Percentiles rank a stretch among this genome's conserved stretches.
Conservation (phyloP, 2,797 vertebrate genomes). For the Sus cebifrons region DNA sequence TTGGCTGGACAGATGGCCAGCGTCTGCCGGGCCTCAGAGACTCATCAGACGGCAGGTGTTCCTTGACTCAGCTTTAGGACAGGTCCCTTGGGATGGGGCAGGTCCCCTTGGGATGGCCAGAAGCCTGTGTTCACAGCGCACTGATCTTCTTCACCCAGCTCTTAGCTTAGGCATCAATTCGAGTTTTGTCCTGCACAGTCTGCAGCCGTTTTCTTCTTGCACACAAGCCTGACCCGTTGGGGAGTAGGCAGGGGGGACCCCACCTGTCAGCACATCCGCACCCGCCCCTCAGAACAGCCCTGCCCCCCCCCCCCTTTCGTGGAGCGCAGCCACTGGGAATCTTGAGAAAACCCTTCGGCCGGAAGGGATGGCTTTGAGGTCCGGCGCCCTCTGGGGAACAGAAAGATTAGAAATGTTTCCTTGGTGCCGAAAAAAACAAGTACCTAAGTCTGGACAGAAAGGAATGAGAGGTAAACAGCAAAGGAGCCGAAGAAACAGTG, state of each 20-base stretch:
- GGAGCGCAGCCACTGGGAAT: too few relatives aligned
- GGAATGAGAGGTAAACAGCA: neutral
- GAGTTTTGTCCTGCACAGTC: neutral
- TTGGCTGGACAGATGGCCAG: neutral
- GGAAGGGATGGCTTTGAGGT: neutral
- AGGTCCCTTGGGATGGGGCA: too few relatives aligned
- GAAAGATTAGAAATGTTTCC: neutral
- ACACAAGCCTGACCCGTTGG: accelerated
- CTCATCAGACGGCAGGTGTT: too few relatives aligned
- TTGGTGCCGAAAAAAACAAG: neutral
- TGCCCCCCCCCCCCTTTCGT: accelerated
- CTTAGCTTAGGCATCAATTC: neutral
- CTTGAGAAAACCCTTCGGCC: neutral
- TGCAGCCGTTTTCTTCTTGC: neutral
- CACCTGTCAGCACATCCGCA: too few relatives aligned
- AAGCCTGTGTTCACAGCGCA: neutral
- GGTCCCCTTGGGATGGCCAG: too few relatives aligned
- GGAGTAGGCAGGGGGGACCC: neutral
- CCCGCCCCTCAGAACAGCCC: accelerated
- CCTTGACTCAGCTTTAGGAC: neutral
- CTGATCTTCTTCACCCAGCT: neutral
- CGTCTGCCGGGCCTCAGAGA: neutral
- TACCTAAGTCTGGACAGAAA: neutral
- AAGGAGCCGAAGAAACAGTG: neutral
- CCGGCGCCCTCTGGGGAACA: neutral